Evolutionary conservation across 2,888 invertebrate genomes (phyloP), one percentile per base, ranked within the genome.

Genomic region (Sphaerophoria taeniata): DNA sequence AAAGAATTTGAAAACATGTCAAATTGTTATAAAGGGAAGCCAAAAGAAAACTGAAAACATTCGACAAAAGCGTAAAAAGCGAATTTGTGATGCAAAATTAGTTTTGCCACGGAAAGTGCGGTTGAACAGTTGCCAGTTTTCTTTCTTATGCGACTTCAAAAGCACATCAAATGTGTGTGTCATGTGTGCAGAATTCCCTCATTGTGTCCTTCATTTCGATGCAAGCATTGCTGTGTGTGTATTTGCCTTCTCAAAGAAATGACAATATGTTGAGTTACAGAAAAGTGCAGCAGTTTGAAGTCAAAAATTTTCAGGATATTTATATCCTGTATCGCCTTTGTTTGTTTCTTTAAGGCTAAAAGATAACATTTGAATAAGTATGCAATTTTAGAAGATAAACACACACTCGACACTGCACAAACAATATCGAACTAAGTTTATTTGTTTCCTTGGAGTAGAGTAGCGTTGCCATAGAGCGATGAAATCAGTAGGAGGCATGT

Each of bases 61-160:
- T 4, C 11, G 14, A 14, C 63, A 24, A 9, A 43, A 43, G 7
- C 43, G 43, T 24, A 51, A 71, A 16, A 71, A 45, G 60, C 61
- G 39, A 80, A 84, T 84, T 84, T 84, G 79, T 67, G 65, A 84
- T 79, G 84, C 84, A 80, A 67, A 84, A 84, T 80, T 80, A 84
- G 75, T 84, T 80, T 71, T 39, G 34, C 55, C 47, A 36, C 53
- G 49, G 24, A 65, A 49, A 56, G 51, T 31, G 58, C 36, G 76
- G 69, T 51, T 34, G 24, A 5, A 11, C 70, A 74, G 71, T 56
- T 24, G 6, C 43, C 61, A 60, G 63, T 73, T 53, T 39, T 51
- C 24, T 53, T 61, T 49, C 14, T 60, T 60, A 6, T 60, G 47
- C 58, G 47, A 49, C 14, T 31, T 73, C 36, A 72, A 77, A 24